These are phyloP conservation scores for Oligia strigilis DNA, from an alignment of 2,888 invertebrate species.

Conservation along the genomic window DNA sequence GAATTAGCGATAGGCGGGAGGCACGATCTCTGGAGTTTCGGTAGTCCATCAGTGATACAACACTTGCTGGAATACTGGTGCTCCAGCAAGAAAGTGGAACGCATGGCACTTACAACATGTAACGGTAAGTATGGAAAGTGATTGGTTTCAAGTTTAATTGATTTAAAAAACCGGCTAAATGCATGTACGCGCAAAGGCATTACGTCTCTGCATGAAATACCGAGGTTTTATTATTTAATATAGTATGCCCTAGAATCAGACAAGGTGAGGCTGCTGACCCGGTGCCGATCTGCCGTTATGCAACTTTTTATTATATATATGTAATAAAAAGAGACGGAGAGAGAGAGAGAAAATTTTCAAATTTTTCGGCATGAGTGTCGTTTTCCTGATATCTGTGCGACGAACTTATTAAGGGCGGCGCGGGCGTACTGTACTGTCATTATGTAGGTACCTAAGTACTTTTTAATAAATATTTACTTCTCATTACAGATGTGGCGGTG, in stretches of 20 bases:
- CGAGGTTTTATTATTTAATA: not conserved
- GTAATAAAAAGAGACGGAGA: no score
- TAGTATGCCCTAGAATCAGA: not conserved
- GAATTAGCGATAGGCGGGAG: constrained; percentile 3
- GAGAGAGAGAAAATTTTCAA: no score
- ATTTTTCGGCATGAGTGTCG: no score
- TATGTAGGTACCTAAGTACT: not conserved
- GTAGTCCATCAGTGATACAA: constrained; percentile 17
- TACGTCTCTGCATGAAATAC: not conserved
- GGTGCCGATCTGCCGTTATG: not conserved
- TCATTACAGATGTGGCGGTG: constrained; percentile 43
- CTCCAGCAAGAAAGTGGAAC: not conserved
- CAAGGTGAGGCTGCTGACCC: not conserved
- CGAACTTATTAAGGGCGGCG: no score
- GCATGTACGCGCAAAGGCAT: not conserved
- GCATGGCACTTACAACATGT: constrained; percentile 25
- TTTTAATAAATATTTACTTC: not conserved
- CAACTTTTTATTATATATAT: no score
- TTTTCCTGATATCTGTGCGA: not conserved
- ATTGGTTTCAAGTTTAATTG: not conserved
- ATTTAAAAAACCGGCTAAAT: not conserved
- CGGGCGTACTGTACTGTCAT: not conserved
- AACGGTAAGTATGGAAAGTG: constrained; percentile 18
- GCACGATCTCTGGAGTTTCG: constrained; percentile 31
- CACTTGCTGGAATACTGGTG: constrained; percentile 36